Percentiles rank a stretch among this genome's conserved stretches.
Conservation (phyloP, 2,888 invertebrate genomes). For the Acrocera orbiculus region DNA sequence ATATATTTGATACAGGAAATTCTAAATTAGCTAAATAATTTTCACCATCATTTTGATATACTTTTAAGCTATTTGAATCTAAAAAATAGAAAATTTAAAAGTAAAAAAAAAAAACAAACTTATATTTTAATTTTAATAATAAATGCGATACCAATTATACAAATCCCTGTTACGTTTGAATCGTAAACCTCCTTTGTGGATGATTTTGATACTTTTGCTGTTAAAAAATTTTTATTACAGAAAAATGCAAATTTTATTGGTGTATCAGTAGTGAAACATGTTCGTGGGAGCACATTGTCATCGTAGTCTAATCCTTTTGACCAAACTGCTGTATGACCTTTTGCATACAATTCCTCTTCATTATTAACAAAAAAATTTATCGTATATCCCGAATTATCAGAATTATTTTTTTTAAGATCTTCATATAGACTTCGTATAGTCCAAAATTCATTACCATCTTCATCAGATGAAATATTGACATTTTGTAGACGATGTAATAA, state of each 20-base stretch:
- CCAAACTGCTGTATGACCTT: conserved; percentile 71
- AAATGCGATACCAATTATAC: conserved; percentile 20
- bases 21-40: conserved; percentile 69
- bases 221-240: conserved; percentile 43
- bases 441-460: conserved; percentile 36
- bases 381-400: conserved; percentile 19
- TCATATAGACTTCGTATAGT: conserved; percentile 39
- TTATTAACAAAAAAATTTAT: conserved; percentile 31
- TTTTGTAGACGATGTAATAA: conserved; percentile 55
- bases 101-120: neutral
- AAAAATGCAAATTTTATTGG: conserved; percentile 67
- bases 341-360: conserved; percentile 80
- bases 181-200: neutral
- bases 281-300: conserved; percentile 19
- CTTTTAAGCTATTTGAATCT: conserved; percentile 57
- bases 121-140: neutral
- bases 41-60: conserved; percentile 63
- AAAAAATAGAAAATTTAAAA: neutral
- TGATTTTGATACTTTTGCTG: conserved; percentile 27
- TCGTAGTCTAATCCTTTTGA: conserved; percentile 34
- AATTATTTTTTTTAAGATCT: conserved; percentile 13
- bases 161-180: conserved; percentile 15
- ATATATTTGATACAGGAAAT: conserved; percentile 60
- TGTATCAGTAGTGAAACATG: conserved; percentile 64
- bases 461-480: conserved; percentile 51